Conservation (phyloP, 2,888 invertebrate species). For the Luperina nickerlii region DNA sequence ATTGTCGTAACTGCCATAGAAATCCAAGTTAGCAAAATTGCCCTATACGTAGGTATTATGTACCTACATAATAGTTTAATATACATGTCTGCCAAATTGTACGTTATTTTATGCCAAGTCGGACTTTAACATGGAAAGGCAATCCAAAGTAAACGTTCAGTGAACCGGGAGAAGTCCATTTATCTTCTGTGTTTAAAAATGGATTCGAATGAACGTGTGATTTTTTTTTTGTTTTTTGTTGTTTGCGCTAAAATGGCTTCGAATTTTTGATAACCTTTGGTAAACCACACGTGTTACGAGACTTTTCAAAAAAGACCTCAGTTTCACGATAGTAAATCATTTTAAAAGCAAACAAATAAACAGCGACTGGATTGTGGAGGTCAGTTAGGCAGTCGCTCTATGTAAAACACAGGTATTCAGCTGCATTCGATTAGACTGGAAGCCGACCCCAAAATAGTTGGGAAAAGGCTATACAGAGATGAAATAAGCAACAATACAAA, state of each 20-base stretch:
- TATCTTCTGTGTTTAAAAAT: constrained; percentile 40
- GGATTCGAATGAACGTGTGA: not conserved
- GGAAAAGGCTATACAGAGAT: not conserved
- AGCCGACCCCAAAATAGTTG: not conserved
- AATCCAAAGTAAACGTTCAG: constrained; percentile 38
- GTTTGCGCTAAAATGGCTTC: not conserved
- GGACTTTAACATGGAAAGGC: constrained; percentile 9
- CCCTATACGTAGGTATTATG: no score
- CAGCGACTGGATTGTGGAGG: not conserved
- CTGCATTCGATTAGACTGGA: not conserved
- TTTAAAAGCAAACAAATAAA: not conserved
- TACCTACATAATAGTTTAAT: not conserved
- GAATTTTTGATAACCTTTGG: no score
- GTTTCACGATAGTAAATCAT: not conserved
- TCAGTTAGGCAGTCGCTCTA: not conserved
- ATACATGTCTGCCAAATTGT: not conserved
- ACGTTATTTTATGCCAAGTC: constrained; percentile 6
- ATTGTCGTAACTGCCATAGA: no score
- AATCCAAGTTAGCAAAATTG: no score
- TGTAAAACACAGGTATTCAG: not conserved
- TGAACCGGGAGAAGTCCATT: constrained; percentile 39
- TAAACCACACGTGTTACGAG: no score
- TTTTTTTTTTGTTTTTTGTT: constrained; percentile 8
- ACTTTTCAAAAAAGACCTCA: not conserved
- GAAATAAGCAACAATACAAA: not conserved